Conservation (phyloP, 2,888 invertebrate species). For the Mactromeris polynyma region DNA sequence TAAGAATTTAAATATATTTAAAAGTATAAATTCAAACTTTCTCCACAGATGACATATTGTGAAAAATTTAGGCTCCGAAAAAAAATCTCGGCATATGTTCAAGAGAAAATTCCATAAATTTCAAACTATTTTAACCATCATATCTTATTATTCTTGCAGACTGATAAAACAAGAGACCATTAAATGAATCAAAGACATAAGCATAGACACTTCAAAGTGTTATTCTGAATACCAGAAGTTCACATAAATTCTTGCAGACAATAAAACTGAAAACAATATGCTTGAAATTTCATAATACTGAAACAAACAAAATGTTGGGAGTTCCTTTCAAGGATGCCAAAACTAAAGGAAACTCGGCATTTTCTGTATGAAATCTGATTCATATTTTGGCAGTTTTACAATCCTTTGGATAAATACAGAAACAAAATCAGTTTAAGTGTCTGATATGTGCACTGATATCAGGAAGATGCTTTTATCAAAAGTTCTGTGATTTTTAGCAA, state of each 20-base stretch:
- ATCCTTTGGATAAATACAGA: not conserved
- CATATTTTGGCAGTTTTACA: constrained; percentile 9
- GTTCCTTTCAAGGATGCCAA: not conserved
- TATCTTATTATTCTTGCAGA: not conserved
- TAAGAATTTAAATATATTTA: too few species aligned
- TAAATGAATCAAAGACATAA: not conserved
- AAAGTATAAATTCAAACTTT: too few species aligned
- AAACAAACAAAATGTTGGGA: not conserved
- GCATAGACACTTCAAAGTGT: not conserved
- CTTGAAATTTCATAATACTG: not conserved
- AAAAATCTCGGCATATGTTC: too few species aligned
- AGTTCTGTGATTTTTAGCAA: not conserved
- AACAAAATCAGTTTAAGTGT: not conserved
- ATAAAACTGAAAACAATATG: not conserved
- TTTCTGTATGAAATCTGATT: not conserved
- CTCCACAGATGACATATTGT: too few species aligned
- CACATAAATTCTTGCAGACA: not conserved
- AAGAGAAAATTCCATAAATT: too few species aligned
- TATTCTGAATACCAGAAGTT: not conserved
- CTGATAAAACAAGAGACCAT: not conserved
- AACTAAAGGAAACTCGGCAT: not conserved
- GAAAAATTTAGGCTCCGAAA: too few species aligned
- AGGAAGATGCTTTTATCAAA: not conserved
- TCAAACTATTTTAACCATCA: not conserved
- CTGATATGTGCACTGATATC: not conserved